Evolutionary conservation across 1,140 invertebrate species (phyloP).

Genomic region (Drosophila nigrodunni): DNA sequence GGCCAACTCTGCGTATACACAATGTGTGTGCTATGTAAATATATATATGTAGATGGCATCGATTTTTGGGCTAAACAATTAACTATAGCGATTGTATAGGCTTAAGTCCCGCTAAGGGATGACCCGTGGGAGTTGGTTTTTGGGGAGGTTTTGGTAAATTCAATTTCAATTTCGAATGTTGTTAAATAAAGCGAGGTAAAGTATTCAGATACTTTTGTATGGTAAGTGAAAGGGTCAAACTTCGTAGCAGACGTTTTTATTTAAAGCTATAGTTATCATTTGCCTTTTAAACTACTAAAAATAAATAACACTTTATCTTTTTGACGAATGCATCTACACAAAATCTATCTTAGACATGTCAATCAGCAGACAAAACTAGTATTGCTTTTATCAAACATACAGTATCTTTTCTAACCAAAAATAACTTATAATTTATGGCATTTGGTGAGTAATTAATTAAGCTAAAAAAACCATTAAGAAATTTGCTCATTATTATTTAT

Average conservation of each 20-base stretch:
- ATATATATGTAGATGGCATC: slow-evolving; percentile 21
- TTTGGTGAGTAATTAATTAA: slow-evolving; percentile 5
- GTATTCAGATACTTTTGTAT: too few relatives aligned
- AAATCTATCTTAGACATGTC: neutral
- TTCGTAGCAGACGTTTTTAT: too few relatives aligned
- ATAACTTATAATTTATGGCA: slow-evolving; percentile 1
- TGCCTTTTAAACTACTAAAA: too few relatives aligned
- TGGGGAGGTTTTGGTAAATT: neutral
- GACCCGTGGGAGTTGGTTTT: neutral
- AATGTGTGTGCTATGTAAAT: slow-evolving; percentile 10
- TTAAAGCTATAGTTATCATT: too few relatives aligned
- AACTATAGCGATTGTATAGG: slow-evolving; percentile 20
- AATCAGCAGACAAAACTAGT: slow-evolving; percentile 2
- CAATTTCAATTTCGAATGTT: neutral
- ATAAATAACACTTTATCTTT: too few relatives aligned
- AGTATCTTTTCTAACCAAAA: neutral
- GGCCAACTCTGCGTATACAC: slow-evolving; percentile 51
- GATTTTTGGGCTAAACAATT: slow-evolving; percentile 35
- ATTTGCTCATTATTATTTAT: slow-evolving; percentile 10
- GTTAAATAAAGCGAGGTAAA: neutral
- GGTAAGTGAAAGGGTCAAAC: too few relatives aligned
- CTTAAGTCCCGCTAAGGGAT: neutral
- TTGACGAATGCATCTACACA: too few relatives aligned
- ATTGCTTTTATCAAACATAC: neutral
- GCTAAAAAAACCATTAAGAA: slow-evolving; percentile 1